Evolutionary conservation across 2,888 invertebrate species (phyloP).

Genomic region (Disparrhopalites patrizii): DNA sequence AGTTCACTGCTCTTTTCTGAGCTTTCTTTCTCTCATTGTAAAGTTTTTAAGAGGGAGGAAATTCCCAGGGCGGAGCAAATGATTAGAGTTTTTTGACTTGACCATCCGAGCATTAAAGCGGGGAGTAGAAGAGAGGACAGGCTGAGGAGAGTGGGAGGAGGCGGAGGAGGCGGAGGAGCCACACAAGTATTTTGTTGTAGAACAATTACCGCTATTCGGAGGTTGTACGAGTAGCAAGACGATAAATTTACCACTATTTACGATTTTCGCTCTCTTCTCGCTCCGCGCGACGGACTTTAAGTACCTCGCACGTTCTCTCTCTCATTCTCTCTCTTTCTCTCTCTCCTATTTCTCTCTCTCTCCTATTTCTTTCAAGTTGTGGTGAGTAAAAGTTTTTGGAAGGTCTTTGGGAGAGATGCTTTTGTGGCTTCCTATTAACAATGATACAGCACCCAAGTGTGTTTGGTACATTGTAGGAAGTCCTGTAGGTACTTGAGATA

Average conservation of each 20-base stretch:
- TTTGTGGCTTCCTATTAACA: slow-evolving; percentile 34
- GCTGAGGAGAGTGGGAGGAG: too few relatives aligned
- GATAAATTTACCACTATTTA: slow-evolving; percentile 6
- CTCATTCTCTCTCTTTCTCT: too few relatives aligned
- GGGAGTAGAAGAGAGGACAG: too few relatives aligned
- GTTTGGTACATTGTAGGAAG: slow-evolving; percentile 6
- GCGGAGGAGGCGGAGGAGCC: not conserved
- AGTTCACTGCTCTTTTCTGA: too few relatives aligned
- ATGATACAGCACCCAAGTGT: slow-evolving; percentile 38
- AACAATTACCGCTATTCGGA: not conserved
- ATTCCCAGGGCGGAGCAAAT: too few relatives aligned
- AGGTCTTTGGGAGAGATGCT: not conserved
- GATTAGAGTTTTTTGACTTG: too few relatives aligned
- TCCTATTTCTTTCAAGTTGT: not conserved
- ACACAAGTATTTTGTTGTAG: not conserved
- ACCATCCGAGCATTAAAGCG: too few relatives aligned
- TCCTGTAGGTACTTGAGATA: slow-evolving; percentile 12
- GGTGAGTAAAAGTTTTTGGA: slow-evolving; percentile 1
- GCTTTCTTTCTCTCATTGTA: too few relatives aligned
- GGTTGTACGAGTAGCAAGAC: not conserved
- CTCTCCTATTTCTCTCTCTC: not conserved
- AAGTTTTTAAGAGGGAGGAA: too few relatives aligned
- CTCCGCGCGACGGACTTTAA: not conserved
- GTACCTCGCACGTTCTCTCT: too few relatives aligned
- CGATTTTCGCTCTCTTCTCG: slow-evolving; percentile 4